Evolutionary conservation across 2,888 invertebrate genomes (phyloP).

Genomic region (Ceriagrion tenellum): DNA sequence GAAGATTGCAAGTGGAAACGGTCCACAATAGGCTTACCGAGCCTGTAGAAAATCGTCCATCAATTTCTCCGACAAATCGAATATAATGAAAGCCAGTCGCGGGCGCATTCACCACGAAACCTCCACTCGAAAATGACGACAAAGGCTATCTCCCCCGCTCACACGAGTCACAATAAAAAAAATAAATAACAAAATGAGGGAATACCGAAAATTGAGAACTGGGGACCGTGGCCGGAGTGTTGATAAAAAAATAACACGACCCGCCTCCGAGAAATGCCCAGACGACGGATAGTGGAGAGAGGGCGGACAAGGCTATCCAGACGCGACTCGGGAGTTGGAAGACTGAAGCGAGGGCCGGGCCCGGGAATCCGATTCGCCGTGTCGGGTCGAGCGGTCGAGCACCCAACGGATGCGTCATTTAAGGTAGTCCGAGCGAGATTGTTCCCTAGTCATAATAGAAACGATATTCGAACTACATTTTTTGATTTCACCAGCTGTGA

Average conservation of each 20-base stretch:
- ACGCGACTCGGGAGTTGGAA: background rate
- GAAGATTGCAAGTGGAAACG: too few relatives aligned
- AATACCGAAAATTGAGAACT: background rate
- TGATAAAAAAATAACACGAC: background rate
- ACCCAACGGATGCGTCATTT: background rate
- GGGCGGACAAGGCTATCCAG: background rate
- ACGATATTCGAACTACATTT: too few relatives aligned
- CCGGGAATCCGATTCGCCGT: background rate
- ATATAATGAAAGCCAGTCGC: background rate
- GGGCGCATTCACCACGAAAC: background rate
- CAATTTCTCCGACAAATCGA: background rate
- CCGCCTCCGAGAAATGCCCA: background rate
- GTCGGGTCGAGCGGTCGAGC: background rate
- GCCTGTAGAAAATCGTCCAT: too few relatives aligned
- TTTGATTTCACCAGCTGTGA: too few relatives aligned
- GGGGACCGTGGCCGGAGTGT: too few relatives aligned
- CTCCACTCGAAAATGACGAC: background rate
- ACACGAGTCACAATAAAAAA: background rate
- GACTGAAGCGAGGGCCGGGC: background rate
- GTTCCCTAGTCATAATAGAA: too few relatives aligned
- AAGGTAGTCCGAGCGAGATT: too few relatives aligned
- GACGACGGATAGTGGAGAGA: background rate
- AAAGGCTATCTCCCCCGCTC: background rate
- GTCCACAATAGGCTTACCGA: too few relatives aligned
- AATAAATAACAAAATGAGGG: background rate